Evolutionary conservation across 2,888 invertebrate genomes (phyloP).

Genomic region (Tromatobia lineatoria): DNA sequence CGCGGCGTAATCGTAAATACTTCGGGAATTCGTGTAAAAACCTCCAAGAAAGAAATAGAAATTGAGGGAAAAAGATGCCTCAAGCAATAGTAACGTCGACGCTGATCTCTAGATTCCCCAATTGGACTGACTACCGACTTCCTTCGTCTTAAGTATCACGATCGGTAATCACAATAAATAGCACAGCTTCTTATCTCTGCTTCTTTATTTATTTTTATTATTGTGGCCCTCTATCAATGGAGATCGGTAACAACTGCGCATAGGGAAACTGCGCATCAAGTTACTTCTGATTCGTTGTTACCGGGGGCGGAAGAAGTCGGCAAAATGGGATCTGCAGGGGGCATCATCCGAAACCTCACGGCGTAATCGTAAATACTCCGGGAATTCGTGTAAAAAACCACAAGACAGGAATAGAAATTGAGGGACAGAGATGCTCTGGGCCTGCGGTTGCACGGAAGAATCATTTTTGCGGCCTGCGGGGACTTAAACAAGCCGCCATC

Average conservation of each 20-base stretch:
- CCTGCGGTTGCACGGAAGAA: slow-evolving; percentile 71
- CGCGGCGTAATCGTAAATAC: slow-evolving; percentile 74
- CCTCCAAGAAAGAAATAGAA: slow-evolving; percentile 60
- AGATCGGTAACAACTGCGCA: slow-evolving; percentile 46
- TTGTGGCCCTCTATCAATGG: too few species aligned
- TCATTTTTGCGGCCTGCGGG: slow-evolving; percentile 74
- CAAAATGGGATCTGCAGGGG: slow-evolving; percentile 57
- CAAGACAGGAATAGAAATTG: slow-evolving; percentile 53
- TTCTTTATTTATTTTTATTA: too few species aligned
- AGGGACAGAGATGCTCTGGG: slow-evolving; percentile 13
- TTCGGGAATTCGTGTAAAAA: slow-evolving; percentile 75
- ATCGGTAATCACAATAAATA: too few species aligned
- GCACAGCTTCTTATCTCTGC: too few species aligned
- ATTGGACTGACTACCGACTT: too few species aligned
- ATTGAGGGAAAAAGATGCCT: slow-evolving; percentile 27
- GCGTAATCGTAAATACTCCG: slow-evolving; percentile 75
- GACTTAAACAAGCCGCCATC: slow-evolving; percentile 66
- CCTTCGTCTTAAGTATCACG: too few species aligned
- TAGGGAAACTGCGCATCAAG: not conserved
- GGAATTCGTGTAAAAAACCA: slow-evolving; percentile 74
- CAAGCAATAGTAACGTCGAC: too few species aligned
- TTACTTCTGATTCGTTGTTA: slow-evolving; percentile 15
- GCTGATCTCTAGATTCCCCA: too few species aligned
- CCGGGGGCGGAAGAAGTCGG: slow-evolving; percentile 29
- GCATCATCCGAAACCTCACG: slow-evolving; percentile 44